Conservation (phyloP, 2,113 vertebrate genomes). For the Caranx melampygus region DNA sequence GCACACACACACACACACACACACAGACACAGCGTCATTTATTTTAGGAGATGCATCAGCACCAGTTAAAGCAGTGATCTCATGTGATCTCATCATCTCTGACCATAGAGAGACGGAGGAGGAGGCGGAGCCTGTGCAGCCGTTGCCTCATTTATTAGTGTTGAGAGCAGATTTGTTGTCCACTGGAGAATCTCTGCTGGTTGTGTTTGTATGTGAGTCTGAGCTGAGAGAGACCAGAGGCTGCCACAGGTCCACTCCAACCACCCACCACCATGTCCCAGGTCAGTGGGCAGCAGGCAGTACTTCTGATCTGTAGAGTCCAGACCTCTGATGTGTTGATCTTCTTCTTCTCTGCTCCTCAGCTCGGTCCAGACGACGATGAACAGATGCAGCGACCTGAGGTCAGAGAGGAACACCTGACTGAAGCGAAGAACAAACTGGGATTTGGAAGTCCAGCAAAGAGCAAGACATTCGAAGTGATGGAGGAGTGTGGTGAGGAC, state of each 20-base stretch:
- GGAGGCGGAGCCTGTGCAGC: constrained; percentile 63
- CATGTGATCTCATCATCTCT: constrained; percentile 12
- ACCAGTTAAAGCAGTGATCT: constrained; percentile 36
- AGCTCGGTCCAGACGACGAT: constrained; percentile 77
- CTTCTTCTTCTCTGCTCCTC: constrained; percentile 14
- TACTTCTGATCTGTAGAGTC: not conserved
- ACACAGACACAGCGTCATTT: not conserved
- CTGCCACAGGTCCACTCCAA: constrained; percentile 18
- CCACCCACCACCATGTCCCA: constrained; percentile 80
- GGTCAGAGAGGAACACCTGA: constrained; percentile 91
- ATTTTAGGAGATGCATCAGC: not conserved
- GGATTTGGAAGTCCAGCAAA: constrained; percentile 84
- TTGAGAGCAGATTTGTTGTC: constrained; percentile 58
- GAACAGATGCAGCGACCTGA: constrained; percentile 88
- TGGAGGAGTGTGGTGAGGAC: constrained; percentile 92
- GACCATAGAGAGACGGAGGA: constrained; percentile 16
- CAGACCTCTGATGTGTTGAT: not conserved
- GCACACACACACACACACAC: too few relatives aligned
- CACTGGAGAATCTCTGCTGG: constrained; percentile 48
- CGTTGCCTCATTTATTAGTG: constrained; percentile 53
- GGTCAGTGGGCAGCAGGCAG: constrained; percentile 54
- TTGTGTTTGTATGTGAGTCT: constrained; percentile 33
- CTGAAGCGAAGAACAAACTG: constrained; percentile 87
- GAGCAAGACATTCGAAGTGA: constrained; percentile 95
- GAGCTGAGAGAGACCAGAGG: constrained; percentile 14